phyloP scores from a whole-genome alignment of 2,797 vertebrate genomes.

The Falco novaeseelandiae region DNA sequence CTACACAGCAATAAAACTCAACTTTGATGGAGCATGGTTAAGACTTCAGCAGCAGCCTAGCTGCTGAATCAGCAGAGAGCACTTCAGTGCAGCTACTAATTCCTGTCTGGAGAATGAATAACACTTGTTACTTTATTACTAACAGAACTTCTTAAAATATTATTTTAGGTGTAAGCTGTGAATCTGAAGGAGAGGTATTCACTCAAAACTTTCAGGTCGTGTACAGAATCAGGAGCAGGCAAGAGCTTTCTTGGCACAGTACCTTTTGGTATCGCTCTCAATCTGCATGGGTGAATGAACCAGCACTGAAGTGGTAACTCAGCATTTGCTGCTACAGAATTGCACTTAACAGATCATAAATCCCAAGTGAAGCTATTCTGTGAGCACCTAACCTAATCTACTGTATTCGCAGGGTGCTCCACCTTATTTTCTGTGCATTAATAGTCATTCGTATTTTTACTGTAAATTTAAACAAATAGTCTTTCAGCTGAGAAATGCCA shows the following conservation, averaged over 20 bases:
- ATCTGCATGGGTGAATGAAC: background rate
- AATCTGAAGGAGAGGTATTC: background rate
- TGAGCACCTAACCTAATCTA: background rate
- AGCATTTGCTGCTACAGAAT: constrained; percentile 38
- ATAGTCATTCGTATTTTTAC: background rate
- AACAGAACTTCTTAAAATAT: constrained; percentile 44
- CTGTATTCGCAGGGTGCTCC: background rate
- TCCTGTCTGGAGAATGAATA: constrained; percentile 27
- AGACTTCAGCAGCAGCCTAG: background rate
- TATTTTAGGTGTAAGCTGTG: constrained; percentile 48
- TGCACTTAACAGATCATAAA: constrained; percentile 42
- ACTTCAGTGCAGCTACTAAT: background rate
- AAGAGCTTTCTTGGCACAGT: background rate
- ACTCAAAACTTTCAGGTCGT: background rate
- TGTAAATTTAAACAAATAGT: constrained; percentile 28
- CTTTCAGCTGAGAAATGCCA: background rate
- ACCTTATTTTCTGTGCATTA: constrained; percentile 1
- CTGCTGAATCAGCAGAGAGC: constrained; percentile 63
- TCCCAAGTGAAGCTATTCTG: background rate
- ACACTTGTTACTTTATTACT: constrained; percentile 30
- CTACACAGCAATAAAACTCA: constrained; percentile 33
- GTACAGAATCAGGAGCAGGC: background rate
- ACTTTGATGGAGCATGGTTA: constrained; percentile 1
- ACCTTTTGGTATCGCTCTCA: background rate
- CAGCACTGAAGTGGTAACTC: constrained; percentile 26